A percentile compares a stretch with the other conserved stretches of the same genome.
Conservation (phyloP, 2,888 invertebrate genomes). For the Anoplius nigerrimus region DNA sequence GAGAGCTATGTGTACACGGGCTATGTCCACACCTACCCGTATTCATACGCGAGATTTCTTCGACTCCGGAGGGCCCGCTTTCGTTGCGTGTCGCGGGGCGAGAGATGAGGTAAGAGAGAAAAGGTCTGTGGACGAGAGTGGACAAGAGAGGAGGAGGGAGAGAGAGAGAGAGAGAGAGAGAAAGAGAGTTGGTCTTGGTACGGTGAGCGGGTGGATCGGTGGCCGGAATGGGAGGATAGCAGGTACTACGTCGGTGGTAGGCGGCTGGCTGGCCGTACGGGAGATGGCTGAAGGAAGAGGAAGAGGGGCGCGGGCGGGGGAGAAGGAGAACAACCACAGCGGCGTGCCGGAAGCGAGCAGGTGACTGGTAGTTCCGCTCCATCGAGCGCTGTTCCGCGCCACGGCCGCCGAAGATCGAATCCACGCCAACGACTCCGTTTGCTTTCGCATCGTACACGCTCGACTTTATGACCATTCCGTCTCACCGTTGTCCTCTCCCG, state of each 20-base stretch:
- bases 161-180: background rate
- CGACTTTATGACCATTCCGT: conserved; percentile 36
- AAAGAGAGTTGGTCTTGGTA: background rate
- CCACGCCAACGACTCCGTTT: conserved; percentile 58
- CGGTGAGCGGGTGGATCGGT: background rate
- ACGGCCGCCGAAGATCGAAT: conserved; percentile 70
- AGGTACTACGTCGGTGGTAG: conserved; percentile 1
- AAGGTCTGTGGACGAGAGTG: background rate
- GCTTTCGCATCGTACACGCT: conserved; percentile 53
- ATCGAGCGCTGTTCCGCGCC: conserved; percentile 74
- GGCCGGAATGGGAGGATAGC: background rate
- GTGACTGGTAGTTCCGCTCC: conserved; percentile 75
- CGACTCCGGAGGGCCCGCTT: no score
- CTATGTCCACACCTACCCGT: no score
- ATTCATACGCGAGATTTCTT: background rate
- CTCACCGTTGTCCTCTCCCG: conserved; percentile 10
- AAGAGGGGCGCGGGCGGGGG: background rate
- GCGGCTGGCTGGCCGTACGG: background rate
- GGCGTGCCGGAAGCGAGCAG: conserved; percentile 74
- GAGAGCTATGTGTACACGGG: conserved; percentile 18
- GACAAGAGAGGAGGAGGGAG: background rate
- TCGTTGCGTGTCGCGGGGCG: background rate
- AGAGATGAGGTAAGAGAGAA: conserved; percentile 1
- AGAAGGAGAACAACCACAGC: conserved; percentile 45
- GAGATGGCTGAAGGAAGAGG: background rate